These are phyloP conservation scores for Clunio marinus DNA, from an alignment of 2,888 invertebrate species.

Conservation along the genomic window DNA sequence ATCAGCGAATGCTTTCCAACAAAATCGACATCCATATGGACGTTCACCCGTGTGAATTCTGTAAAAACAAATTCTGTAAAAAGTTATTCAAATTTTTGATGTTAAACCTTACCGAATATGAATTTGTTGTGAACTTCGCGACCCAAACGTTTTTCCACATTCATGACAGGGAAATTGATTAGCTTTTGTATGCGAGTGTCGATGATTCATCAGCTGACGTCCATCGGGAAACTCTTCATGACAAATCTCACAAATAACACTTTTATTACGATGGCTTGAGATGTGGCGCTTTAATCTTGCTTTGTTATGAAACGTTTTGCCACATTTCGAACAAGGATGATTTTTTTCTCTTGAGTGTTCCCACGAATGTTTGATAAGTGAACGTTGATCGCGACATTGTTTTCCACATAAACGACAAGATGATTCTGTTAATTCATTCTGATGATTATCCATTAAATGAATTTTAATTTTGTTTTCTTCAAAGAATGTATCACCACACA, in stretches of 20 bases:
- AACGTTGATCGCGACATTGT: slow-evolving; percentile 63
- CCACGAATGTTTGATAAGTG: slow-evolving; percentile 65
- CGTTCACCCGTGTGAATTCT: slow-evolving; percentile 55
- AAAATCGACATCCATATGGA: slow-evolving; percentile 79
- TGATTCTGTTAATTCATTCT: slow-evolving; percentile 59
- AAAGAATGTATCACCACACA: slow-evolving; percentile 61
- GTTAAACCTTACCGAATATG: slow-evolving; percentile 73
- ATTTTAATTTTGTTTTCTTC: slow-evolving; percentile 62
- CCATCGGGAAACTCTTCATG: slow-evolving; percentile 68
- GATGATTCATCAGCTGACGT: slow-evolving; percentile 63
- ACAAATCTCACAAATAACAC: slow-evolving; percentile 65
- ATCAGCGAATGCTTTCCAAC: slow-evolving; percentile 86
- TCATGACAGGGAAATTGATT: slow-evolving; percentile 73
- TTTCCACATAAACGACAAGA: slow-evolving; percentile 65
- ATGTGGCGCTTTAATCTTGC: slow-evolving; percentile 63
- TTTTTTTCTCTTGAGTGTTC: slow-evolving; percentile 63
- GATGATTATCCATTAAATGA: slow-evolving; percentile 60
- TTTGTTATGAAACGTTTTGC: slow-evolving; percentile 67
- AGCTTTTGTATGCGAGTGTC: slow-evolving; percentile 58
- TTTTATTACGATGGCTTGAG: slow-evolving; percentile 67
- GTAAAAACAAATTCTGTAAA: neutral
- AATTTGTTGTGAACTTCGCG: slow-evolving; percentile 79
- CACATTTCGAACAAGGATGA: slow-evolving; percentile 63
- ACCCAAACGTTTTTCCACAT: slow-evolving; percentile 82
- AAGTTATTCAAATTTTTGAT: neutral